Base-by-base conservation (phyloP, 2,797 vertebrate species). In the Prunella strophiata region DNA sequence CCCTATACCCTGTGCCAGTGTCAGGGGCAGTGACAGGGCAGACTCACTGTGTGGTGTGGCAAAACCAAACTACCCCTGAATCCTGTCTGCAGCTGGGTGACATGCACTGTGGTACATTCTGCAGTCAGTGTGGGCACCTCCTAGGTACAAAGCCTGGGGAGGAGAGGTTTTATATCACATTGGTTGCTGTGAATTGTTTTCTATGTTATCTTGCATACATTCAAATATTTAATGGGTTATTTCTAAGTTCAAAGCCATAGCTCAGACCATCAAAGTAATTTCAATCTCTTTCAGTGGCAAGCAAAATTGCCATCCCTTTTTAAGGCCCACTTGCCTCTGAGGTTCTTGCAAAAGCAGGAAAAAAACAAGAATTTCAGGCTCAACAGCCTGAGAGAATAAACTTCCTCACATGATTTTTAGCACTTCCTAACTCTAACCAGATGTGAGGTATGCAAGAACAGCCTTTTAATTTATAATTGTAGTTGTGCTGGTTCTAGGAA, bases 401-500 rank as follows among this genome's bases (percentile, higher is more conserved):
- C 17, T 62, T 62, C 27, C n/a, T 86, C 45, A 9, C 27, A 20
- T 2, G 48, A 74, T 65, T 91, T 90, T 89, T 94, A 85, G 67
- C 67, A 71, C 48, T 85, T 82, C 71, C 55, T 88, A 77, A 67
- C 26, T 85, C 71, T 91, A 92, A 82, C 52, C 84, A 93, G 74
- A 74, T 89, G 67, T 91, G 71, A 91, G 27, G 61, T 89, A 77
- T 85, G 72, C 42, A 91, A 87, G 57, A 93, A 83, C 50, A 86
- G 67, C 63, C 51, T 89, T 95, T 89, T 45, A 66, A 62, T 93
- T 82, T 85, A 11, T 71, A 78, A 61, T 80, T 92, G 50, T 85
- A 87, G 26, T 80, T 90, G 26, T 82, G 55, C 59, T 79, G 71
- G 74, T 82, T 91, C 74, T 79, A 67, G 20, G 43, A 96, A 50